Evolutionary conservation across 2,888 invertebrate species (phyloP).

Genomic region (Drosophila mimetica): DNA sequence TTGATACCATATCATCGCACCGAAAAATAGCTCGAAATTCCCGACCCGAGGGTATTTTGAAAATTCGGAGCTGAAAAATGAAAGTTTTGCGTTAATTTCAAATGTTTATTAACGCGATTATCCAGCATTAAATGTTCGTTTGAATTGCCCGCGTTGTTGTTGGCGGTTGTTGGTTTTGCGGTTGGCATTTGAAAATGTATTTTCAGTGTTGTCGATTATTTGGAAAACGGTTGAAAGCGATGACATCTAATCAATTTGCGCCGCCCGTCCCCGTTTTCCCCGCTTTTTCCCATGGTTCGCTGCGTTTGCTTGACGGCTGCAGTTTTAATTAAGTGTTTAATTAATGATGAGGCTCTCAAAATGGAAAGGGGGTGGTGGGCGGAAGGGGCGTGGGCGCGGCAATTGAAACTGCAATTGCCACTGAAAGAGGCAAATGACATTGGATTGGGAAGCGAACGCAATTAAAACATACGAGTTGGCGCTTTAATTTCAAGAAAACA

Average conservation of each 20-base stretch:
- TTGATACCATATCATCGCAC: slow-evolving; percentile 1
- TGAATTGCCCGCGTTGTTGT: slow-evolving; percentile 11
- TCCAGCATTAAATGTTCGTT: slow-evolving; percentile 40
- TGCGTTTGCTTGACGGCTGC: slow-evolving; percentile 52
- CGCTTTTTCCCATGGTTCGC: slow-evolving; percentile 12
- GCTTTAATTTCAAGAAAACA: slow-evolving; percentile 18
- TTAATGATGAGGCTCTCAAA: slow-evolving; percentile 64
- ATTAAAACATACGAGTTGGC: slow-evolving; percentile 1
- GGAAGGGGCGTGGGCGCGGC: neutral
- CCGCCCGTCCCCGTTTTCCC: slow-evolving; percentile 5
- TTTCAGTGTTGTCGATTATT: slow-evolving; percentile 35
- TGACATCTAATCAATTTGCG: slow-evolving; percentile 54
- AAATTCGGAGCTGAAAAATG: slow-evolving; percentile 34
- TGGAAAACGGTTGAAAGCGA: slow-evolving; percentile 45
- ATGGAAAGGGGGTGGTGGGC: slow-evolving; percentile 1
- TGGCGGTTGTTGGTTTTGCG: slow-evolving; percentile 24
- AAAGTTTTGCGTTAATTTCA: slow-evolving; percentile 49
- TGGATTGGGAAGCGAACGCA: neutral
- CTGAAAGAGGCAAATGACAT: slow-evolving; percentile 11
- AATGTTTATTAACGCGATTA: slow-evolving; percentile 51
- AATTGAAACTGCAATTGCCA: slow-evolving; percentile 32
- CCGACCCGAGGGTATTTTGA: neutral
- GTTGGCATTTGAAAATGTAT: slow-evolving; percentile 39
- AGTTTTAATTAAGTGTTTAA: slow-evolving; percentile 78
- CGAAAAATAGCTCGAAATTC: neutral